Evolutionary conservation across 1,140 invertebrate genomes (phyloP), one percentile per base, ranked within the genome.

Genomic region (Frieseomelitta varia): DNA sequence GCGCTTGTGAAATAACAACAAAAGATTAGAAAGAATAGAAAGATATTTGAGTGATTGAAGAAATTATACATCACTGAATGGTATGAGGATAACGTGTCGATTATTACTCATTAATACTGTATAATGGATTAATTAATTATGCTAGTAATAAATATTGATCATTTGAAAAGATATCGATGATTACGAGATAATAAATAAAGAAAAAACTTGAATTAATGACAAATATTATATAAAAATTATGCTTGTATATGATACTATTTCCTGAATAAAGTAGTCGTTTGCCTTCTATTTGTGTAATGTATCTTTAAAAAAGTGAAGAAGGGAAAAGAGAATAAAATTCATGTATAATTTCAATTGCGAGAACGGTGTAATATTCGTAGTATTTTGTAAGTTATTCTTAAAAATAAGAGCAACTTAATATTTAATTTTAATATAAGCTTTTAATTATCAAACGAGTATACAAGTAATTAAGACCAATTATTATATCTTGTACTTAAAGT

Each of bases 231-330:
- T 92, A 92, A 91, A 47, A 92, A 90, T 89, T 90, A 91, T 90
- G 92, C 92, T 94, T 93, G 92, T 92, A 92, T 93, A 93, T 93
- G 92, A 91, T 91, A 92, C 76, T 88, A 91, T 93, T 93, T 90
- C 90, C 89, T 91, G 81, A 93, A 92, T 93, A 93, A 93, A 94
- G 90, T 93, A 94, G 91, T 79, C 86, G 85, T 93, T 93, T 92
- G 90, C 89, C 90, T 92, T 89, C 85, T 92, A 92, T 83, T 87
- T 75, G 84, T 91, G 84, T 89, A 91, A 91, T 91, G 83, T 90
- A 91, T 90, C 85, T 85, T 92, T 89, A 91, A 87, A 84, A 63
- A 51, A 56, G 75, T 73, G 17, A 81, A 51, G 55, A 30, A 47
- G 8, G 0, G 39, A n/a, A n/a, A 47, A 82, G 21, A 8, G 30